phyloP scores from a whole-genome alignment of 2,113 vertebrate species.

The Vidua chalybeata region DNA sequence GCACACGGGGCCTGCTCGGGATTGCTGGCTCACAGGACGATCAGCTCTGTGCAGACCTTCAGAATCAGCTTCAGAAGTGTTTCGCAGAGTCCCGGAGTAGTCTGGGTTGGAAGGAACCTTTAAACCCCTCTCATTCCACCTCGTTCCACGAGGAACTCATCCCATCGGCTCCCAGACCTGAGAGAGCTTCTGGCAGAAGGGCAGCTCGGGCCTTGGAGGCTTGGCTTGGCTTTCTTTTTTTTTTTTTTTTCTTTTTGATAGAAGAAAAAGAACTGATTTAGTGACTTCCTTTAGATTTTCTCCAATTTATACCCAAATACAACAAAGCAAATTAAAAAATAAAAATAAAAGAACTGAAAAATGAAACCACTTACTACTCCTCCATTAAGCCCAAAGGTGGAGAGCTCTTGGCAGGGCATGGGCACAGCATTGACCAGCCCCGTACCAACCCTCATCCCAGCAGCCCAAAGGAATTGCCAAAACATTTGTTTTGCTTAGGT shows the following conservation, averaged over 20 bases:
- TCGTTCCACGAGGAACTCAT: rapidly evolving
- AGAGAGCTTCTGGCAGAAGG: background rate
- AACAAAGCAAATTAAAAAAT: background rate
- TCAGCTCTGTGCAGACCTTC: rapidly evolving
- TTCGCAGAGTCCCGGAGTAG: rapidly evolving
- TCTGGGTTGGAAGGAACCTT: background rate
- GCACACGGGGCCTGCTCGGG: rapidly evolving
- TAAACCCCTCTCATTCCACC: background rate
- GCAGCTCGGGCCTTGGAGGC: background rate
- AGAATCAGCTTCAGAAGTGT: background rate
- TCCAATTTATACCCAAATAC: background rate
- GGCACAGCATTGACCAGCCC: rapidly evolving
- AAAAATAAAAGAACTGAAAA: background rate
- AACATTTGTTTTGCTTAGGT: background rate
- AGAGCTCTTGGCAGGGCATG: background rate
- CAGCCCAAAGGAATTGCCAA: background rate
- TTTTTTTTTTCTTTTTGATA: background rate
- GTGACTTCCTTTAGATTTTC: background rate
- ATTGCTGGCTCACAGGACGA: rapidly evolving
- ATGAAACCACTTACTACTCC: rapidly evolving
- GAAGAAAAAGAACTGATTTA: background rate
- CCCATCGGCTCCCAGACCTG: rapidly evolving
- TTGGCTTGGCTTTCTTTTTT: background rate
- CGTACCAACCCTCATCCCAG: rapidly evolving
- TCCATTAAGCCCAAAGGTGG: rapidly evolving